Evolutionary conservation across 2,113 vertebrate species (phyloP).

Genomic region (Cinclus cinclus): DNA sequence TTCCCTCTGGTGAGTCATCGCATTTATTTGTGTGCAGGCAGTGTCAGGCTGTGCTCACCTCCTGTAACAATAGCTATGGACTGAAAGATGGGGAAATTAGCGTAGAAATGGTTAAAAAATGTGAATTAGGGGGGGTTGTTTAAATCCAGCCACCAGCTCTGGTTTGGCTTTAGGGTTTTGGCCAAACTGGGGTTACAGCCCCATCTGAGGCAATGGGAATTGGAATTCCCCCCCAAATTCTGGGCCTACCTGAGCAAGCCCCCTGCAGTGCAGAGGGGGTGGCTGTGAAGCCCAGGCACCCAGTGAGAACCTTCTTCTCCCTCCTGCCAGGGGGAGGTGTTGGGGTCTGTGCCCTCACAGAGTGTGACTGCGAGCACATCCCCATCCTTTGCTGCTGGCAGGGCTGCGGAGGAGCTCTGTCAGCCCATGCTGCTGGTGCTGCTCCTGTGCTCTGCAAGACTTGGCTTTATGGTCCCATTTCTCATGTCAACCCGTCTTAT

Average conservation of each 20-base stretch:
- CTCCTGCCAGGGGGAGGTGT: not conserved
- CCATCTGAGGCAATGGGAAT: not conserved
- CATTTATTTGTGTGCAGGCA: not conserved
- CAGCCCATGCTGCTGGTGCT: not conserved
- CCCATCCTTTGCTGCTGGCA: not conserved
- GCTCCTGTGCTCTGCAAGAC: not conserved
- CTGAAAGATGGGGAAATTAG: not conserved
- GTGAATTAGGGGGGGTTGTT: not conserved
- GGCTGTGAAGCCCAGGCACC: not conserved
- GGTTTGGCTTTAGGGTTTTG: not conserved
- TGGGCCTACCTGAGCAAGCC: not conserved
- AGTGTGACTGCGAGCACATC: accelerated
- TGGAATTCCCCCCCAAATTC: not conserved
- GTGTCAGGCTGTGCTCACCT: not conserved
- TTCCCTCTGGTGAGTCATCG: not conserved
- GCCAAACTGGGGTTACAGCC: not conserved
- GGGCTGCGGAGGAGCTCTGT: not conserved
- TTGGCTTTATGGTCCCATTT: not conserved
- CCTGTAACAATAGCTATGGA: not conserved
- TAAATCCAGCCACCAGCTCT: not conserved
- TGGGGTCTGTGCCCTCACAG: not conserved
- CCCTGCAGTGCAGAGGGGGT: not conserved
- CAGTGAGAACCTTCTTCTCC: not conserved
- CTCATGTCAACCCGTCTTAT: accelerated
- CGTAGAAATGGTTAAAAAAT: not conserved